Percentiles rank a stretch among this genome's conserved stretches.
Conservation (phyloP, 2,113 vertebrate genomes). For the Nibea coibor region DNA sequence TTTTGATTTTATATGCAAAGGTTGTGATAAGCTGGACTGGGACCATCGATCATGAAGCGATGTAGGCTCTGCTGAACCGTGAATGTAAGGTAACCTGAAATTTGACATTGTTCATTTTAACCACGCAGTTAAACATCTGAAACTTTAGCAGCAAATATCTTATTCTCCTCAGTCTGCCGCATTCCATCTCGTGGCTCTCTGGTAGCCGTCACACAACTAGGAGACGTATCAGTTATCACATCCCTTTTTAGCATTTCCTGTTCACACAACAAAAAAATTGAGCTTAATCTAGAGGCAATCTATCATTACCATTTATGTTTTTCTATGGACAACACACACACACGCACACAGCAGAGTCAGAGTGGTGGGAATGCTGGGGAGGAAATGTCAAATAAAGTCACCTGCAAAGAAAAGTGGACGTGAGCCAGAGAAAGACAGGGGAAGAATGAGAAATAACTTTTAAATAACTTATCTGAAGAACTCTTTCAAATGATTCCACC, state of each 20-base stretch:
- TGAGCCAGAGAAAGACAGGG: neutral
- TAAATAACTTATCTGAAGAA: neutral
- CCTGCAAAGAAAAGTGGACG: neutral
- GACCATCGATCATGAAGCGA: slow-evolving; percentile 42
- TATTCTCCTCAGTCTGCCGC: slow-evolving; percentile 22
- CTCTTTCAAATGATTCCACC: neutral
- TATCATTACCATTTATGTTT: slow-evolving; percentile 33
- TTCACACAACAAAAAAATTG: slow-evolving; percentile 32
- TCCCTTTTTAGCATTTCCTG: slow-evolving; percentile 57
- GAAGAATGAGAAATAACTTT: neutral
- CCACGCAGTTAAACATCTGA: slow-evolving; percentile 19
- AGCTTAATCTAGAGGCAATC: slow-evolving; percentile 37
- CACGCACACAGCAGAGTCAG: neutral
- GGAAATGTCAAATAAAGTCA: neutral
- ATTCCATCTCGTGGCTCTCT: slow-evolving; percentile 2
- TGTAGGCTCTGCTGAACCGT: slow-evolving; percentile 10
- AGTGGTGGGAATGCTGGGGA: neutral
- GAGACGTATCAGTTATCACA: slow-evolving; percentile 46
- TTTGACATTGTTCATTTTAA: slow-evolving; percentile 35
- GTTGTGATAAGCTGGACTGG: slow-evolving; percentile 32
- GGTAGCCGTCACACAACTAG: slow-evolving; percentile 20
- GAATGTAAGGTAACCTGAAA: slow-evolving; percentile 39
- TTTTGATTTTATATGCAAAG: slow-evolving; percentile 57
- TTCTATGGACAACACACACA: neutral
- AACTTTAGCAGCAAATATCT: slow-evolving; percentile 33